Evolutionary conservation across 1,140 invertebrate species (phyloP), one percentile per base, ranked within the genome.

Genomic region (Chrysoperla carnea): DNA sequence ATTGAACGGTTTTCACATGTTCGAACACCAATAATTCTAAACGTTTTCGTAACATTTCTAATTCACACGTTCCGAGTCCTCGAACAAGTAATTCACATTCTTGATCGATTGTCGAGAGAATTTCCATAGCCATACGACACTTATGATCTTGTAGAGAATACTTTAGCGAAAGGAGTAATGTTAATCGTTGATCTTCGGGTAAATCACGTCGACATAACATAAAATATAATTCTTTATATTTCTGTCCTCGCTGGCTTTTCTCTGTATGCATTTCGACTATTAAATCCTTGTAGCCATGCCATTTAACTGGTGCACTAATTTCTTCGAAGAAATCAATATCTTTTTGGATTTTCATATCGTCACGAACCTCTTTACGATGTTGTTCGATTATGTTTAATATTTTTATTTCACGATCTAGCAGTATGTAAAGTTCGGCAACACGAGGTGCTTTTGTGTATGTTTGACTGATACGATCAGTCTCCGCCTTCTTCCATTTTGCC

Each of bases 351-450:
- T 54, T 55, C 40, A 60, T 60, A 33, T 70, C 68, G 48, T 69
- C 65, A 50, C 63, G 69, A 11, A 75, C 56, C 48, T 68, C 63
- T 6, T 65, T 59, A 48, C 70, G 61, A 35, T 73, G 70, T 38
- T 64, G 64, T 44, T 77, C 74, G 15, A 80, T 70, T 9, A 67
- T 65, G 11, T 66, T 64, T 2, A 80, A 55, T 52, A 78, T 62
- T 50, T 73, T 65, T 7, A 78, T 69, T 52, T 76, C 75, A 55
- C 74, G 76, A 36, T 76, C 67, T 0, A 80, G 58, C 31, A 78
- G 57, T 27, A 70, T 54, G 36, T 64, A 67, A 53, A 74, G 73
- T 57, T 73, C 70, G 1, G 75, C 69, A 29, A 70, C 67, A 53
- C 70, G 72, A 0, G 69, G 62, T 6, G 68, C 67, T 41, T 69